Evolutionary conservation across 2,113 vertebrate genomes (phyloP).

Genomic region (Apus apus): DNA sequence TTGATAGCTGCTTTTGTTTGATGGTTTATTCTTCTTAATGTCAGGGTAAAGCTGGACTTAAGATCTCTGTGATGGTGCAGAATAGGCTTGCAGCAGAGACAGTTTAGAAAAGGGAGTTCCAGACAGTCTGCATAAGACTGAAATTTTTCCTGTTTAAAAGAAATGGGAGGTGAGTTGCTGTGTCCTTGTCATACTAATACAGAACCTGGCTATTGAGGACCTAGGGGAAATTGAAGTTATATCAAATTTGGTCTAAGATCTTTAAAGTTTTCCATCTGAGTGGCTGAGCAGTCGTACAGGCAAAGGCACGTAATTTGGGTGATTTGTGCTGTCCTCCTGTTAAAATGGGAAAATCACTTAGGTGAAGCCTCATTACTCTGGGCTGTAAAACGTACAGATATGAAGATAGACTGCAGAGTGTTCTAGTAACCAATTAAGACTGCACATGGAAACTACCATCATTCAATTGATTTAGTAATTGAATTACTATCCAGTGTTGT

Average conservation of each 20-base stretch:
- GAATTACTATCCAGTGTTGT: neutral
- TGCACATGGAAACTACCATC: neutral
- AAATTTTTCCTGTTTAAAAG: neutral
- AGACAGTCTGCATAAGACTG: neutral
- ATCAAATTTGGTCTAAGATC: neutral
- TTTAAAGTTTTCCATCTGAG: fast-evolving
- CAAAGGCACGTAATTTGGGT: neutral
- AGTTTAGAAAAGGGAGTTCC: neutral
- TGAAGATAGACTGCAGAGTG: neutral
- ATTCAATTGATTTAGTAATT: neutral
- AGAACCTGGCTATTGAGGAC: neutral
- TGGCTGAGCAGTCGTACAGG: neutral
- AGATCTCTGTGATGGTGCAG: neutral
- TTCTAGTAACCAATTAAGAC: neutral
- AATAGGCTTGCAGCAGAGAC: neutral
- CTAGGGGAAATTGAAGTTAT: neutral
- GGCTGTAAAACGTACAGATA: neutral
- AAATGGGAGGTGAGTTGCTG: neutral
- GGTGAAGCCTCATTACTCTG: neutral
- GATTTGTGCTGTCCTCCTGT: neutral
- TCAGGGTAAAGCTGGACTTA: neutral
- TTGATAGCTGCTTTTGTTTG: neutral
- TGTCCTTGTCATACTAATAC: fast-evolving
- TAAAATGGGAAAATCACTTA: neutral
- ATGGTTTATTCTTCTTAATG: neutral